Percentiles rank a stretch among this genome's conserved stretches.
Conservation (phyloP, 1,140 invertebrate genomes). For the Parapsyche elsis region DNA sequence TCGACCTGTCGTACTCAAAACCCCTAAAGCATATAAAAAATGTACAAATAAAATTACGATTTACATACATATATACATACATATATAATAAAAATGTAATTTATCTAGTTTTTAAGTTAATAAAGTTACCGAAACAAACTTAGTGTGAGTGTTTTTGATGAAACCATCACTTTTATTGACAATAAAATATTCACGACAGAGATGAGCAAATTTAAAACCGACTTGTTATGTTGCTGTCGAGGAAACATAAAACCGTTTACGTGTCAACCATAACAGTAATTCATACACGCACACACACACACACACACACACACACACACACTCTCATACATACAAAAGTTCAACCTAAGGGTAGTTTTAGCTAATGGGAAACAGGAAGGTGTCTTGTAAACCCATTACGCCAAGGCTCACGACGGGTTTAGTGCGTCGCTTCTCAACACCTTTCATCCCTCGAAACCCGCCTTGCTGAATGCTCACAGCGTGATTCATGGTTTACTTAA, state of each 20-base stretch:
- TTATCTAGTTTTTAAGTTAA: no score
- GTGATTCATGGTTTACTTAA: slow-evolving; percentile 30
- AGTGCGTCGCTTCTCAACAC: slow-evolving; percentile 31
- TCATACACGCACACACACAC: slow-evolving; percentile 30
- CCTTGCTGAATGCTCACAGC: not conserved
- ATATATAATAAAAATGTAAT: no score
- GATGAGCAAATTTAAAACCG: not conserved
- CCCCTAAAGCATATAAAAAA: slow-evolving; percentile 69
- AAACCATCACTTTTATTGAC: not conserved
- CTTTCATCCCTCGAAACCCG: slow-evolving; percentile 4
- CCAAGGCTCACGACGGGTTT: slow-evolving; percentile 25
- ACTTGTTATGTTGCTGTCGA: not conserved
- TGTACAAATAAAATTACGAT: no score
- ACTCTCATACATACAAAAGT: not conserved
- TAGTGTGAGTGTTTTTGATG: not conserved
- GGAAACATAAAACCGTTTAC: slow-evolving; percentile 43
- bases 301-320: slow-evolving; percentile 29
- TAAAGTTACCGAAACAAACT: no score
- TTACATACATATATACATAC: no score
- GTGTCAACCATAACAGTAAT: slow-evolving; percentile 40
- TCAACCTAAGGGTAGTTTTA: slow-evolving; percentile 39
- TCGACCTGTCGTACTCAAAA: slow-evolving; percentile 78
- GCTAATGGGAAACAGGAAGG: slow-evolving; percentile 54
- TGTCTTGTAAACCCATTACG: slow-evolving; percentile 54
- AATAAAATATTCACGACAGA: not conserved